Evolutionary conservation across 53 echinoderm and acorn worm genomes (phyloP).

Genomic region (Luidia sarsii): DNA sequence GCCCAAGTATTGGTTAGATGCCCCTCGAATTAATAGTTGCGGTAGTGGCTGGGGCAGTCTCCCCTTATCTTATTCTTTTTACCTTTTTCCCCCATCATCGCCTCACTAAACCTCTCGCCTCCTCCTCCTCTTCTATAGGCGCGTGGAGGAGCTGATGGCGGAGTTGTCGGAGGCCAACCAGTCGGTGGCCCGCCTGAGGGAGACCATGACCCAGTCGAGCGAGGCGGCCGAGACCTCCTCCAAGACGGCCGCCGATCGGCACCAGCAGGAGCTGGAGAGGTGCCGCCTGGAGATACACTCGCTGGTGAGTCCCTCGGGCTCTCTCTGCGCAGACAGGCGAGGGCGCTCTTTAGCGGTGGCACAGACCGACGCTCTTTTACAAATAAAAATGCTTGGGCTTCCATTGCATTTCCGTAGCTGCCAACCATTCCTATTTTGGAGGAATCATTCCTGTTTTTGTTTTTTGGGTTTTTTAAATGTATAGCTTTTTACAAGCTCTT

Average conservation of each 20-base stretch:
- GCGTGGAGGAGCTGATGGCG: constrained; percentile 84
- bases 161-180: constrained; percentile 76
- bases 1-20: no score
- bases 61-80: no score
- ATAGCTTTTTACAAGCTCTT: no score
- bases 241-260: constrained; percentile 53
- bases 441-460: no score
- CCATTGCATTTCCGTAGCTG: no score
- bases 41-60: no score
- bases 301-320: constrained; percentile 79
- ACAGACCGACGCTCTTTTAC: no score
- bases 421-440: no score
- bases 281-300: constrained; percentile 63
- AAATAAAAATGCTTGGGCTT: no score
- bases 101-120: neutral
- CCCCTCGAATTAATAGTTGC: no score
- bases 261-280: constrained; percentile 76
- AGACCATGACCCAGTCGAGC: constrained; percentile 70
- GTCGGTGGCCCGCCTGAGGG: constrained; percentile 67
- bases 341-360: constrained; percentile 10
- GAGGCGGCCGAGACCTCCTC: constrained; percentile 64
- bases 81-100: no score
- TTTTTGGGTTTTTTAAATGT: no score
- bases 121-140: constrained; percentile 44
- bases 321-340: constrained; percentile 5